A percentile compares a stretch with the other conserved stretches of the same genome.
Evolutionary conservation across 2,888 invertebrate genomes (phyloP).

Genomic region (Anagyrus pseudococci): DNA sequence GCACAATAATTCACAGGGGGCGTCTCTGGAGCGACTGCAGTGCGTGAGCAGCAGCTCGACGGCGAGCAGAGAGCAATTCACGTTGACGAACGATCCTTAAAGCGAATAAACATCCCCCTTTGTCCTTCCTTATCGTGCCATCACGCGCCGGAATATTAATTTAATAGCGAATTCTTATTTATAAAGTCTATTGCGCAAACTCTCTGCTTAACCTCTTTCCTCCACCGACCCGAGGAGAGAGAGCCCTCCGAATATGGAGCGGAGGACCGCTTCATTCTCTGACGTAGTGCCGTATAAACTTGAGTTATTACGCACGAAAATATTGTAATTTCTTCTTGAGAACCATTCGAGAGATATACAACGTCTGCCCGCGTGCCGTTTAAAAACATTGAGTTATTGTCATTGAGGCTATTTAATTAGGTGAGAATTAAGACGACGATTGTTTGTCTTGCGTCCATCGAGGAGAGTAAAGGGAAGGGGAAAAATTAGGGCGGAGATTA

Average conservation of each 20-base stretch:
- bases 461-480: not conserved
- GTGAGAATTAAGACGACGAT: too few species aligned
- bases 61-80: conserved; percentile 10
- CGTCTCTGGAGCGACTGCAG: not conserved
- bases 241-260: conserved; percentile 13
- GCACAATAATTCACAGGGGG: conserved; percentile 7
- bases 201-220: conserved; percentile 17
- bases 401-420: too few species aligned
- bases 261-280: conserved; percentile 6
- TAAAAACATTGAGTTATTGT: too few species aligned
- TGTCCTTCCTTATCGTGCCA: conserved; percentile 5
- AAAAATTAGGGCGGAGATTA: not conserved
- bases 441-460: not conserved
- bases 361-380: too few species aligned
- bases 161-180: conserved; percentile 28
- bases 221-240: too few species aligned
- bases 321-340: not conserved
- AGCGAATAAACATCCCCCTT: conserved; percentile 27
- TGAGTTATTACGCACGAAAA: conserved; percentile 1
- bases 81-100: conserved; percentile 6
- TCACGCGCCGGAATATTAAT: conserved; percentile 22
- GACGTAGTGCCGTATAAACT: conserved; percentile 8
- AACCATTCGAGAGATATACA: too few species aligned
- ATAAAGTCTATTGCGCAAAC: conserved; percentile 21
- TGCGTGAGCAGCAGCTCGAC: not conserved